Evolutionary conservation across 2,113 vertebrate genomes (phyloP), one percentile per base, ranked within the genome.

Genomic region (Xiphias gladius): DNA sequence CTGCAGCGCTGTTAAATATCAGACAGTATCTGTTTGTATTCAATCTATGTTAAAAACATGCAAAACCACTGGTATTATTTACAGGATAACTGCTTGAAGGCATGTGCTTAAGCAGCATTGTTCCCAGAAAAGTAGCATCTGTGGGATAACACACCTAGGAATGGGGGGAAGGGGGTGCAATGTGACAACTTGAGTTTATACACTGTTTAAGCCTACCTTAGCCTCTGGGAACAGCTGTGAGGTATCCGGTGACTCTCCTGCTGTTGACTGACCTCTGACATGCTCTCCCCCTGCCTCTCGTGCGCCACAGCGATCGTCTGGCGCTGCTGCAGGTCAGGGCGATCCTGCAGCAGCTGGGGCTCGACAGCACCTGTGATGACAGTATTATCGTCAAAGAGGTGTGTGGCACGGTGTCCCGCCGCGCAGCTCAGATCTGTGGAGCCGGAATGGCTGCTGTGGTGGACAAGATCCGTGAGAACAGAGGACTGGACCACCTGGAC

Each of bases 331-430:
- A 99, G 94, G 98, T 99, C 82, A 91, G 98, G 82, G 91, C 96
- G 12, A 99, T 99, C 91, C 96, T 99, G 43, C 98, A 99, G 95
- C 97, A 98, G 87, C 94, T 99, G 93, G 98, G 98, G n/a, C 94
- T 99, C 75, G 98, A 99, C 91, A 97, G 97, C 95, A 99, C 97
- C 35, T 99, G 98, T 0, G 98, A 99, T 0, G 98, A 99, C 97
- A 99, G 98, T 61, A 99, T 99, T 72, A 97, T 99, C 0, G 98
- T 99, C 35, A 99, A 99, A 94, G 96, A 95, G 0, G 98, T 99
- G 91, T 99, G 98, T 0, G 97, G 97, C 28, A 96, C 95, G 0
- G 97, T 99, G 91, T 99, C 98, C 0, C 95, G 75, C 88, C 94
- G 98, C 28, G 98, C 97, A 0, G 98, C 97, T 0, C 97, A 99